A percentile compares a stretch with the other conserved stretches of the same genome.
Conservation (phyloP, 2,888 invertebrate species). For the Dasysyrphus tricinctus region DNA sequence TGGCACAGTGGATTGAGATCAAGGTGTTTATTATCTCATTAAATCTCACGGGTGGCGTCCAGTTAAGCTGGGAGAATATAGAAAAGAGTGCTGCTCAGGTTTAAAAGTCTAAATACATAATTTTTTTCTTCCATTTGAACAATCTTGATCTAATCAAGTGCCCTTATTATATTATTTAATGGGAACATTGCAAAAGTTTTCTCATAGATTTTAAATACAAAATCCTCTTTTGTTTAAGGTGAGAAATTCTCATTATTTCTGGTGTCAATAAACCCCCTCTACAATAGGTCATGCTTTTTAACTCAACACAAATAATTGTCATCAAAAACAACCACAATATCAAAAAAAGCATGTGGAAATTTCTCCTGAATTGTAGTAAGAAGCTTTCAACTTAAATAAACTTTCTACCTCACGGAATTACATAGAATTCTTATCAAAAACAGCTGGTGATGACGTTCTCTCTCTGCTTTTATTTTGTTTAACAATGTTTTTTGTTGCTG, state of each 20-base stretch:
- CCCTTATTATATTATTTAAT: too few species aligned
- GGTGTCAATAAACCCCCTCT: slow-evolving; percentile 35
- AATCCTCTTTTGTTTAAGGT: not conserved
- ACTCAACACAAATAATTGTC: not conserved
- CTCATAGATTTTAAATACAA: not conserved
- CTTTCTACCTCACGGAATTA: slow-evolving; percentile 10
- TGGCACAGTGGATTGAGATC: too few species aligned
- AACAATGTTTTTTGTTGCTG: not conserved
- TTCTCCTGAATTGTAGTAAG: slow-evolving; percentile 33
- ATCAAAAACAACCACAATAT: not conserved
- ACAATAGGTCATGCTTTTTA: not conserved
- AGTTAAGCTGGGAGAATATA: too few species aligned
- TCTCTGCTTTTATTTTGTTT: slow-evolving; percentile 25
- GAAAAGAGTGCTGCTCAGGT: too few species aligned
- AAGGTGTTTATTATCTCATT: too few species aligned
- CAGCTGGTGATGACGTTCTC: slow-evolving; percentile 57
- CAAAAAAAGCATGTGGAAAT: not conserved
- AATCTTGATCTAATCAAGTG: too few species aligned
- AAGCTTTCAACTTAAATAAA: slow-evolving; percentile 26
- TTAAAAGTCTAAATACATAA: too few species aligned
- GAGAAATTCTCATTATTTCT: slow-evolving; percentile 24
- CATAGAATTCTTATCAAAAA: slow-evolving; percentile 58
- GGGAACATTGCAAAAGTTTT: not conserved
- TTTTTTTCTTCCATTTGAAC: too few species aligned
- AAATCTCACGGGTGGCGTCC: too few species aligned